These are phyloP conservation scores for Brachynemurus nebulosus DNA, from an alignment of 2,888 invertebrate species.

Conservation along the genomic window DNA sequence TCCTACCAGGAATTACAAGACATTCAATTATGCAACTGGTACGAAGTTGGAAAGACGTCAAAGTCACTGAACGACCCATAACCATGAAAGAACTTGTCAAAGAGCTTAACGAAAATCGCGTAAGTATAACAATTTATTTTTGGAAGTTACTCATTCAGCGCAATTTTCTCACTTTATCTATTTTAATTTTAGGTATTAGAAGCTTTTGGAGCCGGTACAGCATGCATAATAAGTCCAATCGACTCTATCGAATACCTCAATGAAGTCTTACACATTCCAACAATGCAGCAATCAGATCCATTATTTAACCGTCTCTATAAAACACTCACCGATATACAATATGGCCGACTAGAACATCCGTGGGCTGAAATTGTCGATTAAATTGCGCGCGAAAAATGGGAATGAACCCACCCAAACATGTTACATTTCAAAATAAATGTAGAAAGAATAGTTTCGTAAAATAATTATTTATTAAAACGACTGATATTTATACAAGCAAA, in stretches of 20 bases:
- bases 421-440: too few relatives aligned
- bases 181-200: slow-evolving; percentile 66
- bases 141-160: too few relatives aligned
- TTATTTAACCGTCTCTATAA: slow-evolving; percentile 60
- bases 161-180: slow-evolving; percentile 9
- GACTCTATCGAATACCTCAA: slow-evolving; percentile 70
- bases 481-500: too few relatives aligned
- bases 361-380: slow-evolving; percentile 57
- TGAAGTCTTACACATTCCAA: slow-evolving; percentile 52
- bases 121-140: slow-evolving; percentile 47
- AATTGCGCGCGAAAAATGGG: too few relatives aligned
- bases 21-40: slow-evolving; percentile 72
- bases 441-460: too few relatives aligned
- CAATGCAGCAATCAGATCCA: slow-evolving; percentile 57
- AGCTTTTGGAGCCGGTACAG: slow-evolving; percentile 97
- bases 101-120: slow-evolving; percentile 65
- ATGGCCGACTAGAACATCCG: slow-evolving; percentile 69
- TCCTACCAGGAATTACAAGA: slow-evolving; percentile 89
- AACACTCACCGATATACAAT: slow-evolving; percentile 77
- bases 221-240: slow-evolving; percentile 87
- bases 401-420: too few relatives aligned
- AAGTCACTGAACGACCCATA: slow-evolving; percentile 63
- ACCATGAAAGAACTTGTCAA: slow-evolving; percentile 72
- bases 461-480: too few relatives aligned
- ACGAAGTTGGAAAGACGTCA: slow-evolving; percentile 73